Conservation (phyloP, 2,888 invertebrate genomes). For the Ornithoptera alexandrae region DNA sequence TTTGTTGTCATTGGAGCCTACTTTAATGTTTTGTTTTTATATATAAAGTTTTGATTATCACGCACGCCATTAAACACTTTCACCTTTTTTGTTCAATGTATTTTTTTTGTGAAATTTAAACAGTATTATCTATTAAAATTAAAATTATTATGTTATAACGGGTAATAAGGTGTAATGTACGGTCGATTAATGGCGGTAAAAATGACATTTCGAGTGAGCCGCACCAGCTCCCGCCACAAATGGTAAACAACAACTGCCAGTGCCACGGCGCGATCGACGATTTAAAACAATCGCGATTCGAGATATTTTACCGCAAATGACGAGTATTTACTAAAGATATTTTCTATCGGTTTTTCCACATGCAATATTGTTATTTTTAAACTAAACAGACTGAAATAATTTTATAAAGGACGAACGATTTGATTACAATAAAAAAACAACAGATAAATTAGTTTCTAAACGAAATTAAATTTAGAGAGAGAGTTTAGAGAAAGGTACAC, state of each 20-base stretch:
- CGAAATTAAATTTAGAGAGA: too few relatives aligned
- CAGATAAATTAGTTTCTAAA: too few relatives aligned
- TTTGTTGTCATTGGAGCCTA: neutral
- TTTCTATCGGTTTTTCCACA: constrained; percentile 20
- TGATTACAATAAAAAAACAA: too few relatives aligned
- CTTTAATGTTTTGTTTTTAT: neutral
- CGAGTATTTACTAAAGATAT: constrained; percentile 9
- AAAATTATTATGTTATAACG: constrained; percentile 3
- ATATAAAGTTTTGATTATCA: neutral
- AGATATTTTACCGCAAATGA: constrained; percentile 25
- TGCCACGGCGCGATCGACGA: constrained; percentile 3
- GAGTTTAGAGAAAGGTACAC: too few relatives aligned
- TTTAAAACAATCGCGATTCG: constrained; percentile 21
- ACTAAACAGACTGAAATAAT: neutral
- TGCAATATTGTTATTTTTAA: neutral
- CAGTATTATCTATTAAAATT: constrained; percentile 8
- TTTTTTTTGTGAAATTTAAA: neutral
- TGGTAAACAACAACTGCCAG: constrained; percentile 52
- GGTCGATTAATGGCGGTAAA: constrained; percentile 22
- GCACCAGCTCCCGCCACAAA: constrained; percentile 46
- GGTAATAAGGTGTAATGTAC: constrained; percentile 15
- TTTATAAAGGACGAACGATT: too few relatives aligned
- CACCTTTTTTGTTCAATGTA: neutral
- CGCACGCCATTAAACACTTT: neutral
- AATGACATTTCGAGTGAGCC: constrained; percentile 22